phyloP scores from a whole-genome alignment of 2,888 invertebrate species.

The Calameuta pallipes region DNA sequence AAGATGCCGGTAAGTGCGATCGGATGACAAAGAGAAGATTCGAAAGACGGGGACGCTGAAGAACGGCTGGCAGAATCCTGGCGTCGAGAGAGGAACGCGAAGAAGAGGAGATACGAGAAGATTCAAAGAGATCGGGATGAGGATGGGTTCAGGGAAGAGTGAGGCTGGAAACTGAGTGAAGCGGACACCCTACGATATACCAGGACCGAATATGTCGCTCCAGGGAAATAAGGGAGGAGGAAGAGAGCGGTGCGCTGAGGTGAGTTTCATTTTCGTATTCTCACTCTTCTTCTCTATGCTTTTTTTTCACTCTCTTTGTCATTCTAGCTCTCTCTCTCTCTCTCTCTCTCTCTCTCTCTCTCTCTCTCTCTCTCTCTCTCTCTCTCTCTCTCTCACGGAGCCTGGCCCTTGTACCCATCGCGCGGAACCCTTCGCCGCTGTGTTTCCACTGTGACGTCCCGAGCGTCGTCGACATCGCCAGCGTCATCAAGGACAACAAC shows the following conservation, averaged over 20 bases:
- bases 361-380: not conserved
- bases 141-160: constrained; percentile 2
- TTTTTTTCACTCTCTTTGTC: not conserved
- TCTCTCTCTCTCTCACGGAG: not conserved
- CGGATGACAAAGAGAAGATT: constrained; percentile 5
- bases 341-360: not conserved
- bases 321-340: not conserved
- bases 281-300: not conserved
- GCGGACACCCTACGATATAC: constrained; percentile 21
- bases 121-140: not conserved
- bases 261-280: not conserved
- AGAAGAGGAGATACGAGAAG: constrained; percentile 13
- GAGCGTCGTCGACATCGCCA: not conserved
- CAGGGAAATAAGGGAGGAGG: constrained; percentile 54
- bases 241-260: constrained; percentile 34
- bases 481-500: not conserved
- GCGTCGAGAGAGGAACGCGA: constrained; percentile 14
- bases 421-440: not conserved
- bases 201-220: constrained; percentile 45
- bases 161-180: constrained; percentile 31
- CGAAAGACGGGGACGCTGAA: not conserved
- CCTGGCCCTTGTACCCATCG: not conserved
- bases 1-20: not conserved
- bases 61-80: not conserved
- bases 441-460: not conserved